Conservation (phyloP, 2,888 invertebrate species). For the Cantharis lateralis region DNA sequence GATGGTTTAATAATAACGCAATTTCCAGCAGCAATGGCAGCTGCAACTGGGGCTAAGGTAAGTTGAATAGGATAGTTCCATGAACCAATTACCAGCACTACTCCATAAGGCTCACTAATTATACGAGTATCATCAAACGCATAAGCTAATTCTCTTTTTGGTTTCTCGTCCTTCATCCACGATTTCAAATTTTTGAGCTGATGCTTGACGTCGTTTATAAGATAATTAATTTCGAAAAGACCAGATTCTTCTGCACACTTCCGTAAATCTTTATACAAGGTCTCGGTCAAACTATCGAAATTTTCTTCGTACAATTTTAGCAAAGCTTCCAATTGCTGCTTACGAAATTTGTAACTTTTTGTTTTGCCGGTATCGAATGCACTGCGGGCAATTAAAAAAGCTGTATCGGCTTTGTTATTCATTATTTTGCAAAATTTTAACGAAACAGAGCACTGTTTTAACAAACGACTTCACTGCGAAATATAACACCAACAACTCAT, state of each 20-base stretch:
- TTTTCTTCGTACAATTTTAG: slow-evolving; percentile 81
- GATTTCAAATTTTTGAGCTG: slow-evolving; percentile 72
- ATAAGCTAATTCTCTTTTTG: slow-evolving; percentile 76
- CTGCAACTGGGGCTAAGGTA: slow-evolving; percentile 74
- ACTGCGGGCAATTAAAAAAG: slow-evolving; percentile 31
- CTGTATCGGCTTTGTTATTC: neutral
- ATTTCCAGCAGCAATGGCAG: slow-evolving; percentile 92
- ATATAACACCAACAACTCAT: neutral
- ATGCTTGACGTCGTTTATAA: slow-evolving; percentile 75
- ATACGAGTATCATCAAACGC: slow-evolving; percentile 73
- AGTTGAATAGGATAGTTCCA: slow-evolving; percentile 97
- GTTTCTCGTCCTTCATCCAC: slow-evolving; percentile 80
- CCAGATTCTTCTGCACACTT: slow-evolving; percentile 79
- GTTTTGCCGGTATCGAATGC: slow-evolving; percentile 82
- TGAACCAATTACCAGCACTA: slow-evolving; percentile 83
- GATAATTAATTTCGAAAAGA: slow-evolving; percentile 75
- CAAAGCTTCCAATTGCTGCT: slow-evolving; percentile 75
- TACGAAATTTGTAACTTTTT: slow-evolving; percentile 75
- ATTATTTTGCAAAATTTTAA: neutral
- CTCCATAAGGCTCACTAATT: slow-evolving; percentile 88
- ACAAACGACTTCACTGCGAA: neutral
- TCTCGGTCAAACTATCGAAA: slow-evolving; percentile 71
- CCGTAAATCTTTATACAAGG: slow-evolving; percentile 77
- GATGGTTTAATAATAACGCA: slow-evolving; percentile 91
- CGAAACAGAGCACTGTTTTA: neutral